Evolutionary conservation across 2,888 invertebrate species (phyloP).

Genomic region (Cryptus armator): DNA sequence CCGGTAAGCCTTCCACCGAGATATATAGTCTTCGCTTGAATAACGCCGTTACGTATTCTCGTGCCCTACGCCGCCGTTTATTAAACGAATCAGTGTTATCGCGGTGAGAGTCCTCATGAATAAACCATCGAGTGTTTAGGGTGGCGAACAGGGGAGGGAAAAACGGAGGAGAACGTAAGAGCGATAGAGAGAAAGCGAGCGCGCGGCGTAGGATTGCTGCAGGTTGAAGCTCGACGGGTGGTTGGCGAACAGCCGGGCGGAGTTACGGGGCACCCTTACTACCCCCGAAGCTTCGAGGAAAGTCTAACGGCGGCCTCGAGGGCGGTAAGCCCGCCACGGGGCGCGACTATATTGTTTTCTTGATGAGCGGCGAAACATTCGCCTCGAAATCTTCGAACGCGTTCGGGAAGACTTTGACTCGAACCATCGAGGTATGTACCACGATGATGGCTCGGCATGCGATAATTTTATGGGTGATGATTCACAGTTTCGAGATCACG

Average conservation of each 20-base stretch:
- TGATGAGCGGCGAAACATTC: slow-evolving; percentile 83
- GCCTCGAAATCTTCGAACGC: slow-evolving; percentile 64
- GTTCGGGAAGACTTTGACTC: not conserved
- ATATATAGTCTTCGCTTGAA: slow-evolving; percentile 83
- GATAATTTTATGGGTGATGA: slow-evolving; percentile 52
- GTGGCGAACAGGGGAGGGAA: slow-evolving; percentile 56
- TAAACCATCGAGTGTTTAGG: slow-evolving; percentile 84
- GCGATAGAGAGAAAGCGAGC: slow-evolving; percentile 12
- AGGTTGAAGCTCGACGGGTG: slow-evolving; percentile 64
- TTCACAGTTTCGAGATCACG: slow-evolving; percentile 12
- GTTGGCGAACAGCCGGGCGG: slow-evolving; percentile 50
- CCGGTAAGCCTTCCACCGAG: slow-evolving; percentile 77
- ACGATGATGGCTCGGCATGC: not conserved
- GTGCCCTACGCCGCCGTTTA: slow-evolving; percentile 79
- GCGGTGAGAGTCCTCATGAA: slow-evolving; percentile 84
- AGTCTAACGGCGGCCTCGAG: slow-evolving; percentile 73
- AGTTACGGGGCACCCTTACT: slow-evolving; percentile 59
- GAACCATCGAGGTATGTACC: slow-evolving; percentile 21
- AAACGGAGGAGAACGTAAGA: slow-evolving; percentile 25
- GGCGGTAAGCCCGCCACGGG: slow-evolving; percentile 83
- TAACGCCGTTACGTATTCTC: slow-evolving; percentile 76
- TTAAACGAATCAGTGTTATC: slow-evolving; percentile 85
- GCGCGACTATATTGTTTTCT: slow-evolving; percentile 84
- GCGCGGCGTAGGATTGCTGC: slow-evolving; percentile 29
- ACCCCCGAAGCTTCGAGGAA: slow-evolving; percentile 63